Evolutionary conservation across 2,797 vertebrate species (phyloP).

Genomic region (Rhabdomys pumilio): DNA sequence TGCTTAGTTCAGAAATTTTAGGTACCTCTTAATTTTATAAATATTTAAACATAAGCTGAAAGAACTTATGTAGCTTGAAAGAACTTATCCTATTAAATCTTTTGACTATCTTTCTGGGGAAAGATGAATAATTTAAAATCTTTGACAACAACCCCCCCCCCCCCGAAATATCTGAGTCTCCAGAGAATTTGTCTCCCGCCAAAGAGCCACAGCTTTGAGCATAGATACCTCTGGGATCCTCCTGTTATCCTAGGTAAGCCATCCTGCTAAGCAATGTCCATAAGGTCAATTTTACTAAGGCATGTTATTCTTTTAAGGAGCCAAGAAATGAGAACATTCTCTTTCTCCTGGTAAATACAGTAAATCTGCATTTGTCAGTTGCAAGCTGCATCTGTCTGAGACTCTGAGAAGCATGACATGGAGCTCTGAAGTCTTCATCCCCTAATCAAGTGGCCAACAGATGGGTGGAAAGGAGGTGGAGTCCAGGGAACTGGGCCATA

Average conservation of each 20-base stretch:
- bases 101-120: background rate
- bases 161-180: background rate
- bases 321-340: background rate
- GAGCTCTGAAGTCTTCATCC: background rate
- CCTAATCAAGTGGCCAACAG: background rate
- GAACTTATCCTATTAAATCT: background rate
- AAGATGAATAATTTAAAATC: constrained; percentile 1
- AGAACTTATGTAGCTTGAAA: background rate
- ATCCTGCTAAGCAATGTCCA: background rate
- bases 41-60: constrained; percentile 10
- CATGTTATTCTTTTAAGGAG: constrained; percentile 12
- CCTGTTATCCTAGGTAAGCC: background rate
- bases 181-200: background rate
- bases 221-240: constrained; percentile 9
- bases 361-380: background rate
- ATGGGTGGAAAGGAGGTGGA: background rate
- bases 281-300: background rate
- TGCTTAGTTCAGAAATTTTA: constrained; percentile 3
- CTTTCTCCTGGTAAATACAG: background rate
- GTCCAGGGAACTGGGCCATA: background rate
- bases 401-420: background rate
- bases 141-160: background rate
- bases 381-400: background rate
- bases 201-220: background rate
- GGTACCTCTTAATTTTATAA: background rate